Conservation (phyloP, 2,797 vertebrate species). For the Rhincodon typus region DNA sequence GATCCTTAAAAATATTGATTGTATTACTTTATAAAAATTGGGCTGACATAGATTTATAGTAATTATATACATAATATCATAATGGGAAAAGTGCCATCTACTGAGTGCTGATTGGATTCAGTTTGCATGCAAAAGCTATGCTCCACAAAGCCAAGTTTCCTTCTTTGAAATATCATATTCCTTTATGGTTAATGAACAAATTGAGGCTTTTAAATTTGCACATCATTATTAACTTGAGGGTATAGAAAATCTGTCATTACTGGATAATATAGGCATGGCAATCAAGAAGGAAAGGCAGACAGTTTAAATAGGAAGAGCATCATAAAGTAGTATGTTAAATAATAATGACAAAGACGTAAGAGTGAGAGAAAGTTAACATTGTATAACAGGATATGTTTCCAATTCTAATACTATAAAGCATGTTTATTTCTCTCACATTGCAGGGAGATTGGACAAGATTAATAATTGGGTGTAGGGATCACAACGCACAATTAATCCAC, state of each 20-base stretch:
- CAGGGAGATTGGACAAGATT: background rate
- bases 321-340: background rate
- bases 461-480: background rate
- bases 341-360: background rate
- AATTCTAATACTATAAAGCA: background rate
- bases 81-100: background rate
- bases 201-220: background rate
- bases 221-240: constrained; percentile 14
- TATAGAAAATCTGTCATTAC: constrained; percentile 9
- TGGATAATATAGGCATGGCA: background rate
- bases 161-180: constrained; percentile 18
- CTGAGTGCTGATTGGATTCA: background rate
- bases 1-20: background rate
- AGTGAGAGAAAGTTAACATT: background rate
- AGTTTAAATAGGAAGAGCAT: background rate
- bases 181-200: background rate
- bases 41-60: background rate
- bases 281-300: background rate
- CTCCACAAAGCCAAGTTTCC: background rate
- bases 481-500: background rate
- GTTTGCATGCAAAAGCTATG: background rate
- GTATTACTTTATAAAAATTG: background rate
- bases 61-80: too few species aligned
- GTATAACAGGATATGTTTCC: background rate
- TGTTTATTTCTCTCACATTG: background rate